Evolutionary conservation across 2,113 vertebrate species (phyloP).

Genomic region (Periophthalmodon schlosseri): DNA sequence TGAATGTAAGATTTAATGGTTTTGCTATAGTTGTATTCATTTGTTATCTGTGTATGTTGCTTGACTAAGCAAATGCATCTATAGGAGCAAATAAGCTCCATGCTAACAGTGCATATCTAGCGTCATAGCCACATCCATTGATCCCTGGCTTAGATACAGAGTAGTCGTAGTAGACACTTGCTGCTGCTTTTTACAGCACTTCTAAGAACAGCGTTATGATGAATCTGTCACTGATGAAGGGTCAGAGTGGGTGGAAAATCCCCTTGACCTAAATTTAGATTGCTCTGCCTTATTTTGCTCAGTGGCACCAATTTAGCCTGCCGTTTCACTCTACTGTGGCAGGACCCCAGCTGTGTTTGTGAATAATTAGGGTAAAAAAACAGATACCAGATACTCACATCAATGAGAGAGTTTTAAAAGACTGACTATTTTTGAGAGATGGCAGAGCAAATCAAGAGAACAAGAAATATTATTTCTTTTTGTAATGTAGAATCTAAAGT

Average conservation of each 20-base stretch:
- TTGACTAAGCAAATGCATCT: neutral
- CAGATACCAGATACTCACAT: slow-evolving; percentile 12
- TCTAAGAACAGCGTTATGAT: slow-evolving; percentile 24
- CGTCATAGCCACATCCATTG: neutral
- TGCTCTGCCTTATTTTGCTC: slow-evolving; percentile 37
- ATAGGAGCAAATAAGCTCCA: neutral
- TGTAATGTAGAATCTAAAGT: neutral
- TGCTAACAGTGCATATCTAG: neutral
- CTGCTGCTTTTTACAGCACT: slow-evolving; percentile 17
- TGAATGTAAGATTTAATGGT: neutral
- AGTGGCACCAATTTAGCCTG: slow-evolving; percentile 12
- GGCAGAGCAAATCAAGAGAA: neutral
- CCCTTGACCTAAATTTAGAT: slow-evolving; percentile 52
- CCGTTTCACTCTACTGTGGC: slow-evolving; percentile 6
- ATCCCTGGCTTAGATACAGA: slow-evolving; percentile 34
- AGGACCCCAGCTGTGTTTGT: slow-evolving; percentile 23
- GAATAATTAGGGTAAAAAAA: slow-evolving; percentile 16
- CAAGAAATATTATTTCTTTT: neutral
- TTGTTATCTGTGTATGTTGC: neutral
- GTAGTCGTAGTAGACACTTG: slow-evolving; percentile 6
- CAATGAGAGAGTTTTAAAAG: slow-evolving; percentile 11
- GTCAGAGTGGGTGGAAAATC: slow-evolving; percentile 31
- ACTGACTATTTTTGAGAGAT: neutral
- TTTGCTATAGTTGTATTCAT: neutral
- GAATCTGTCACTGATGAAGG: slow-evolving; percentile 35